A percentile compares a stretch with the other conserved stretches of the same genome.
phyloP scores from a whole-genome alignment of 1,140 invertebrate genomes.

The Drosophila mayri region DNA sequence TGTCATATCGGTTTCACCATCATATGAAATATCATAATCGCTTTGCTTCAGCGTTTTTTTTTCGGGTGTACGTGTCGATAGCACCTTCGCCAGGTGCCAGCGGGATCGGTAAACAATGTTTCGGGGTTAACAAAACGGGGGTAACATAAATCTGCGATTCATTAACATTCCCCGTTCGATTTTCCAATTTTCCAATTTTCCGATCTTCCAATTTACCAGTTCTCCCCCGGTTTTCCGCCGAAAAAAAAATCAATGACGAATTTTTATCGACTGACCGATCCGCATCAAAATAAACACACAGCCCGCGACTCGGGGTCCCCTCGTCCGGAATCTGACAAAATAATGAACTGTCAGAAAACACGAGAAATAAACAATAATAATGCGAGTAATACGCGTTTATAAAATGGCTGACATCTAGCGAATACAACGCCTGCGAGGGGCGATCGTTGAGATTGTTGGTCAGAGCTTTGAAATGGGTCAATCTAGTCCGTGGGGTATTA shows the following conservation, averaged over 20 bases:
- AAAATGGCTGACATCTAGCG: slow-evolving; percentile 50
- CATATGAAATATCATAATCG: slow-evolving; percentile 12
- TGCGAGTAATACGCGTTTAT: slow-evolving; percentile 41
- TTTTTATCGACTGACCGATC: slow-evolving; percentile 75
- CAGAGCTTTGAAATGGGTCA: slow-evolving; percentile 35
- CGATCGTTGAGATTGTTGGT: slow-evolving; percentile 17
- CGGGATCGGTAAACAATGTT: slow-evolving; percentile 57
- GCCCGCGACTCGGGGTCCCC: slow-evolving; percentile 11
- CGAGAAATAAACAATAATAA: slow-evolving; percentile 75
- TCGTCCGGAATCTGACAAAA: slow-evolving; percentile 72
- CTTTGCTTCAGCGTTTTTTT: slow-evolving; percentile 2
- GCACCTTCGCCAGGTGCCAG: slow-evolving; percentile 24
- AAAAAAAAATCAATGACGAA: slow-evolving; percentile 75
- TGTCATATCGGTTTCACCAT: slow-evolving; percentile 8
- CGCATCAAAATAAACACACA: slow-evolving; percentile 72
- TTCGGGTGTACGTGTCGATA: background rate
- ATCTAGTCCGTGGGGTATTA: slow-evolving; percentile 12
- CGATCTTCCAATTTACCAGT: background rate
- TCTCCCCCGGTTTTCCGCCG: slow-evolving; percentile 28
- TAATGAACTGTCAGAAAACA: slow-evolving; percentile 81
- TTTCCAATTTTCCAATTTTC: background rate
- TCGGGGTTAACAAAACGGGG: slow-evolving; percentile 57
- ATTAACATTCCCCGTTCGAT: slow-evolving; percentile 43
- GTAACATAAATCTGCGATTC: slow-evolving; percentile 37
- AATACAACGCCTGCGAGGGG: slow-evolving; percentile 6